phyloP scores from a whole-genome alignment of 2,797 vertebrate genomes.

The Lepus townsendii region DNA sequence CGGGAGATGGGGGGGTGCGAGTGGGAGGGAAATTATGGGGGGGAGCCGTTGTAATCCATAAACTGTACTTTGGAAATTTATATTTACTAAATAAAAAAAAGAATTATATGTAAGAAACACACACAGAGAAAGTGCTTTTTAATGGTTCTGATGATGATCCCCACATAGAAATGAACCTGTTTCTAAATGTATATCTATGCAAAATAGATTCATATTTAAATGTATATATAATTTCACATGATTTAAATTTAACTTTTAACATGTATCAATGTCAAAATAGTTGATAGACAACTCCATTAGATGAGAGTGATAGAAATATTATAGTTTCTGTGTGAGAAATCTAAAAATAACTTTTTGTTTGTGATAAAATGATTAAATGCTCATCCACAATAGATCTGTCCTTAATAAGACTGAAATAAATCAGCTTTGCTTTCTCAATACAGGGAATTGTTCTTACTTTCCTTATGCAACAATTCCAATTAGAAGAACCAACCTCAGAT shows the following conservation, averaged over 20 bases:
- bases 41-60: too few species aligned
- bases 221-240: background rate
- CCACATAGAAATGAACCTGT: background rate
- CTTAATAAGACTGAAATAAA: conserved; percentile 67
- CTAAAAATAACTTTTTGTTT: conserved; percentile 49
- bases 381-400: conserved; percentile 65
- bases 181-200: background rate
- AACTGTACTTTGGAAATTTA: too few species aligned
- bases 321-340: conserved; percentile 33
- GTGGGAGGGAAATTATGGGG: too few species aligned
- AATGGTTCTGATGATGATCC: background rate
- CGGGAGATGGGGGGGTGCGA: too few species aligned
- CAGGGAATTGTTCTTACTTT: conserved; percentile 49
- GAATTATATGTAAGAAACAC: too few species aligned
- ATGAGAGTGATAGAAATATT: conserved; percentile 40
- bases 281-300: conserved; percentile 37
- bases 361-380: conserved; percentile 62
- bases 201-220: conserved; percentile 43
- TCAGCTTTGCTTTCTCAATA: conserved; percentile 28
- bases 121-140: background rate
- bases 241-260: conserved; percentile 55
- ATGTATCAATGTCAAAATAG: conserved; percentile 41
- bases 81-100: too few species aligned
- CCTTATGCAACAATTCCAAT: conserved; percentile 66
- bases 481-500: conserved; percentile 18